Evolutionary conservation across 37 sponge, comb jelly and placozoan genomes (phyloP).

Genomic region (Cladorhizidae sp.): DNA sequence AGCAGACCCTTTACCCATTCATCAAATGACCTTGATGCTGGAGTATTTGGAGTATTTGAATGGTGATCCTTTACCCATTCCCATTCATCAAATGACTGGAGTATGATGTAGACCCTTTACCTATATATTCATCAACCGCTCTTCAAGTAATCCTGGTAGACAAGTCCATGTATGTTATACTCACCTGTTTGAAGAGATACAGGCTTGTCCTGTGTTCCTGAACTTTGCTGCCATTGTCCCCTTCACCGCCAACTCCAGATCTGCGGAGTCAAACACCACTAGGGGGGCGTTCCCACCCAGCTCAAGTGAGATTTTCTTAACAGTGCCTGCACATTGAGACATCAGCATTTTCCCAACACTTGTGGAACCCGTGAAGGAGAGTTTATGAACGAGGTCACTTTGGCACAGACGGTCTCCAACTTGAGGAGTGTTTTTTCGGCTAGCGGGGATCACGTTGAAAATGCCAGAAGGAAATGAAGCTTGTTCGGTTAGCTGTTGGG

Average conservation of each 20-base stretch:
- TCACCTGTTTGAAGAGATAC: constrained; percentile 51
- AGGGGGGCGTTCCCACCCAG: constrained; percentile 97
- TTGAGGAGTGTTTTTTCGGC: constrained; percentile 33
- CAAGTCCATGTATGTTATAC: no score
- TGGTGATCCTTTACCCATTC: no score
- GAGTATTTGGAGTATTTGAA: no score
- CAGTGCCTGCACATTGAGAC: constrained; percentile 61
- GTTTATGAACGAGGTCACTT: constrained; percentile 51
- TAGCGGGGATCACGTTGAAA: constrained; percentile 87
- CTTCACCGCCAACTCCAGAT: constrained; percentile 73
- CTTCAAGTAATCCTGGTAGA: neutral
- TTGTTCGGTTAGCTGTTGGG: constrained; percentile 59
- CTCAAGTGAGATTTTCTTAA: constrained; percentile 89
- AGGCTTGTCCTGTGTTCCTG: constrained; percentile 88
- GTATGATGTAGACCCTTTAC: no score
- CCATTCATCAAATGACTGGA: no score
- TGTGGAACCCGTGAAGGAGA: constrained; percentile 96
- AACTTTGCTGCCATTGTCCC: constrained; percentile 83
- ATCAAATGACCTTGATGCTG: no score
- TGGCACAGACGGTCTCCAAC: constrained; percentile 60
- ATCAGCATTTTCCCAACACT: constrained; percentile 84
- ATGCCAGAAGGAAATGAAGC: constrained; percentile 91
- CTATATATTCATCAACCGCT: neutral
- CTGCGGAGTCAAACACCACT: constrained; percentile 94
- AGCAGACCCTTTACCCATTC: no score